Evolutionary conservation across 2,888 invertebrate genomes (phyloP).

Genomic region (Caenorhabditis imperialis): DNA sequence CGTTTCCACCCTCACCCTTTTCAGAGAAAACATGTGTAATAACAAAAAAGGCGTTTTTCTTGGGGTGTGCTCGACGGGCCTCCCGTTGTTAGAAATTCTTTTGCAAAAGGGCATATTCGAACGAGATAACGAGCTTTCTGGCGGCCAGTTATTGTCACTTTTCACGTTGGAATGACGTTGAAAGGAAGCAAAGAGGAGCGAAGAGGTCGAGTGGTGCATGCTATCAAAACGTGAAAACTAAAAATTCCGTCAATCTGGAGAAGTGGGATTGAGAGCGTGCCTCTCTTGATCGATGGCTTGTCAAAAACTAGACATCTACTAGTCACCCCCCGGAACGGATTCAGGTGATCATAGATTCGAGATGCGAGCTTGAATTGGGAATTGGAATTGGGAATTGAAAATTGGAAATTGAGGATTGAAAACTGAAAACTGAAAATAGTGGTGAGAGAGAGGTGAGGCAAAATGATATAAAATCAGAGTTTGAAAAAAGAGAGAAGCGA

Average conservation of each 20-base stretch:
- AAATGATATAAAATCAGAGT: too few species aligned
- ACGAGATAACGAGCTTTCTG: slow-evolving; percentile 26
- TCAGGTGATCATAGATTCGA: slow-evolving; percentile 15
- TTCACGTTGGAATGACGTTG: background rate
- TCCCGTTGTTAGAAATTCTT: slow-evolving; percentile 38
- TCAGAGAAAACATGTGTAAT: slow-evolving; percentile 30
- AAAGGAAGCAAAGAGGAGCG: slow-evolving; percentile 1
- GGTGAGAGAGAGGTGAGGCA: too few species aligned
- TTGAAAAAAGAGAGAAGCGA: too few species aligned
- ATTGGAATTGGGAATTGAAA: too few species aligned
- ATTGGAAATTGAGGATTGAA: too few species aligned
- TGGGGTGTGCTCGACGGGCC: slow-evolving; percentile 36
- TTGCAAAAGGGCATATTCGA: slow-evolving; percentile 42
- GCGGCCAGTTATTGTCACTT: slow-evolving; percentile 5
- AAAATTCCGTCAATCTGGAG: slow-evolving; percentile 37
- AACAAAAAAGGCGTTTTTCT: slow-evolving; percentile 34
- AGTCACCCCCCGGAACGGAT: background rate
- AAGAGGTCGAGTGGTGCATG: slow-evolving; percentile 17
- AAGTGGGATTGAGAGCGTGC: slow-evolving; percentile 20
- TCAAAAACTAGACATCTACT: slow-evolving; percentile 36
- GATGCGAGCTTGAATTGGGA: too few species aligned
- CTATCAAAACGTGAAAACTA: slow-evolving; percentile 3
- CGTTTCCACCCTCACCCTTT: too few species aligned
- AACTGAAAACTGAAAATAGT: too few species aligned
- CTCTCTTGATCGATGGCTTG: slow-evolving; percentile 46